phyloP scores from a whole-genome alignment of 2,797 vertebrate genomes.

The Bovichtus diacanthus region DNA sequence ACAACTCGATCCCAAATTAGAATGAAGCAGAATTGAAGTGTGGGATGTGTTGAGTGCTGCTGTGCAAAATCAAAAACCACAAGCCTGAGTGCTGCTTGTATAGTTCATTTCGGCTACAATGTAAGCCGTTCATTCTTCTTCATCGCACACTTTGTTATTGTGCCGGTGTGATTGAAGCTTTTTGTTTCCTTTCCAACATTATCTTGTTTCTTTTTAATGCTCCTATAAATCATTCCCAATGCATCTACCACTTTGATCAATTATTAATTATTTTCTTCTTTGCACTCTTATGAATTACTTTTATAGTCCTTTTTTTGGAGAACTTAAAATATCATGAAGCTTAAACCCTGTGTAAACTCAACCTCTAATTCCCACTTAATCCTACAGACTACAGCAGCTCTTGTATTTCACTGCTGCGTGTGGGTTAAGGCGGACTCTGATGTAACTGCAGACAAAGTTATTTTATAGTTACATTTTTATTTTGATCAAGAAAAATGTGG shows the following conservation, averaged over 20 bases:
- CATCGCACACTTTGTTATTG: not conserved
- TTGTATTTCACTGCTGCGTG: not conserved
- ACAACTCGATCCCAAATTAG: conserved; percentile 24
- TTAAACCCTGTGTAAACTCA: not conserved
- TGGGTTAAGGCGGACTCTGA: not conserved
- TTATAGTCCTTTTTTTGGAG: not conserved
- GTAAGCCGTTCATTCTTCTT: not conserved
- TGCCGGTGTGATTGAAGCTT: not conserved
- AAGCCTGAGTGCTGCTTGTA: conserved; percentile 10
- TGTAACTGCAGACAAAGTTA: not conserved
- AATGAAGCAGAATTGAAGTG: conserved; percentile 3
- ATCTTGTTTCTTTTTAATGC: not conserved
- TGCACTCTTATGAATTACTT: not conserved
- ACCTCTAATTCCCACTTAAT: not conserved
- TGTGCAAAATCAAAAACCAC: conserved; percentile 19
- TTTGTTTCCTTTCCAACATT: not conserved
- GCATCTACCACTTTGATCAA: conserved; percentile 1
- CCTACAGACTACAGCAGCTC: not conserved
- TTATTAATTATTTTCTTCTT: not conserved
- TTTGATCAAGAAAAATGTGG: not conserved
- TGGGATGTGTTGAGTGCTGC: conserved; percentile 12
- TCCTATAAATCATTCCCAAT: not conserved
- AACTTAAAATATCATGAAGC: no score
- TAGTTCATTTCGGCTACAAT: not conserved
- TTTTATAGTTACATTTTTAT: not conserved